phyloP scores from a whole-genome alignment of 2,888 invertebrate genomes.

The Rhingia campestris region DNA sequence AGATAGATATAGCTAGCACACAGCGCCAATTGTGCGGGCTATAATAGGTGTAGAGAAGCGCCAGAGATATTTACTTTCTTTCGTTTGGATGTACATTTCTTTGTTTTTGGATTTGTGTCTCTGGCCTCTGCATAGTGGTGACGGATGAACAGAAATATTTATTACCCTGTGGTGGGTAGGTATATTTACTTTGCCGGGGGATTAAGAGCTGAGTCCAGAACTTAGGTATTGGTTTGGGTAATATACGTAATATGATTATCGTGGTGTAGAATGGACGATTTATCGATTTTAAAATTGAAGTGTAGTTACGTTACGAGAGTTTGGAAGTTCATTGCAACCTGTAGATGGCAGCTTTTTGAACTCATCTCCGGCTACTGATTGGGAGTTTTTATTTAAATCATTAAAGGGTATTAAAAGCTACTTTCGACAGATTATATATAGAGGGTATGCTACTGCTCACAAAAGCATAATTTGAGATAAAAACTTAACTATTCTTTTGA shows the following conservation, averaged over 20 bases:
- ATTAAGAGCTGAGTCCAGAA: background rate
- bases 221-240: background rate
- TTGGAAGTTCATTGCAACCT: no score
- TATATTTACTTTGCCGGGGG: background rate
- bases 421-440: no score
- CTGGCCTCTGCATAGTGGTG: no score
- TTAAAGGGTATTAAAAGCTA: no score
- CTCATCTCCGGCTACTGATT: no score
- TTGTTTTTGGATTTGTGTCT: background rate
- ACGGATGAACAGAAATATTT: background rate
- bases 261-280: background rate
- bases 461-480: no score
- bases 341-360: no score
- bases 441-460: no score
- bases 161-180: background rate
- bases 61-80: constrained; percentile 28
- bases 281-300: no score
- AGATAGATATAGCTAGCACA: background rate
- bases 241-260: background rate
- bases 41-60: constrained; percentile 7
- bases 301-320: no score
- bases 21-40: constrained; percentile 1
- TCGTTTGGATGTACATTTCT: background rate
- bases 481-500: no score
- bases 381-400: no score